phyloP scores from a whole-genome alignment of 2,888 invertebrate species.

The Parelbella ahira region DNA sequence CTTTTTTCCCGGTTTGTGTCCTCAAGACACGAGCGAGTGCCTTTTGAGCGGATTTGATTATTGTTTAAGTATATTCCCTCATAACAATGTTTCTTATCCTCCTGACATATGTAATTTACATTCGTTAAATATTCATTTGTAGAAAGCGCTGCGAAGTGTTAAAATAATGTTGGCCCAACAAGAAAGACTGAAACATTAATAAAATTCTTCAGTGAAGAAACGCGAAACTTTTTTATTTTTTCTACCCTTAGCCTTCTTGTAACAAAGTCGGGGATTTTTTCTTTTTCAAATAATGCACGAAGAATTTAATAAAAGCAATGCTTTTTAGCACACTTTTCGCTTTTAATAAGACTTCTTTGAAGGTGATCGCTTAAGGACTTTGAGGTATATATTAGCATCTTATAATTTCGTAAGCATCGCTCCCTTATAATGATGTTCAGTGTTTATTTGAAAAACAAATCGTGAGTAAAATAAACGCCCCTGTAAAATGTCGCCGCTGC shows the following conservation, averaged over 20 bases:
- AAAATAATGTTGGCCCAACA: conserved; percentile 51
- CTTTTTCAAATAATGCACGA: conserved; percentile 61
- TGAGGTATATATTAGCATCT: too few relatives aligned
- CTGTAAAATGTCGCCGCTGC: too few relatives aligned
- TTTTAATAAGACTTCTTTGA: conserved; percentile 30
- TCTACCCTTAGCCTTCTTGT: conserved; percentile 51
- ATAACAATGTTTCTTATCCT: conserved; percentile 9
- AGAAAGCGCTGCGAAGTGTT: conserved; percentile 30
- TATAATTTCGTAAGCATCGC: too few relatives aligned
- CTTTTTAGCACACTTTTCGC: conserved; percentile 41
- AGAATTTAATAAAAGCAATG: conserved; percentile 76
- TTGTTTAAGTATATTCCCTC: conserved; percentile 11
- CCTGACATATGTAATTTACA: conserved; percentile 17
- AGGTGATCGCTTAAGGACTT: conserved; percentile 4
- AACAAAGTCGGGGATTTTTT: conserved; percentile 57
- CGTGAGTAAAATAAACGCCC: too few relatives aligned
- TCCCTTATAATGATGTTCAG: too few relatives aligned
- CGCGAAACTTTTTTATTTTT: conserved; percentile 53
- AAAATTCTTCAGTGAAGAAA: conserved; percentile 67
- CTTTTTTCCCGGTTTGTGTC: too few relatives aligned
- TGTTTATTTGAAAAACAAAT: too few relatives aligned
- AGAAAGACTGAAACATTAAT: conserved; percentile 63
- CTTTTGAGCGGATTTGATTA: conserved; percentile 18
- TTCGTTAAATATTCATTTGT: conserved; percentile 21
- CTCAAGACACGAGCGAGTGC: too few relatives aligned